Evolutionary conservation across 2,888 invertebrate genomes (phyloP), one percentile per base, ranked within the genome.

Genomic region (Drosophila antonietae): DNA sequence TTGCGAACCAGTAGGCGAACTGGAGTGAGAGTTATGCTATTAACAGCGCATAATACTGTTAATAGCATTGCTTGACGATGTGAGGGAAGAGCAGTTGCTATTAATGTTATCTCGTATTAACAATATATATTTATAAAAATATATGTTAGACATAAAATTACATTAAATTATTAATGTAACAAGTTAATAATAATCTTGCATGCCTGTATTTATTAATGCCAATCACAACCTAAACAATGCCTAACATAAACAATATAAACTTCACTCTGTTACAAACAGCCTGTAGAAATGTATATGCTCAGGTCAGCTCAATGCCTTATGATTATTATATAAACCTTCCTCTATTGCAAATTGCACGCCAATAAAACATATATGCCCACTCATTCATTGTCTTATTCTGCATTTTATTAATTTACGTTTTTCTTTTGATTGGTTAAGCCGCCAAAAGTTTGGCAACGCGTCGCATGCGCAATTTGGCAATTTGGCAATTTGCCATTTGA

Each of bases 391-490:
- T 31, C 20, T 23, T 12, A 39, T 58, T 43, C 31, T 12, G 43
- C 41, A 63, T 18, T 66, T 49, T 28, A 33, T 53, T 53, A 67
- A 71, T 53, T 57, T 57, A 60, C 56, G 61, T 18, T 23, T 41
- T 41, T 55, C 41, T 20, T 52, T 35, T 20, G 35, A 33, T 51
- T 33, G 3, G 7, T 35, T 20, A 6, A 39, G 28, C 59, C 63
- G 71, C 66, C 68, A 71, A 80, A 75, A 74, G 81, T 84, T 87
- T 78, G 80, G 73, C 78, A 63, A 80, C 61, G 59, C 72, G 75
- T 69, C 75, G 75, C 75, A 81, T 79, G 70, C 66, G 74, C 62
- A 83, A 75, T 79, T 69, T 63, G 51, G 74, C 62, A 83, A 75
- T 79, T 69, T 63, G 51, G 47, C 57, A 66, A 41, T 71, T 31